These are phyloP conservation scores for Penaeus chinensis DNA, from an alignment of 1,140 invertebrate species.

Conservation along the genomic window DNA sequence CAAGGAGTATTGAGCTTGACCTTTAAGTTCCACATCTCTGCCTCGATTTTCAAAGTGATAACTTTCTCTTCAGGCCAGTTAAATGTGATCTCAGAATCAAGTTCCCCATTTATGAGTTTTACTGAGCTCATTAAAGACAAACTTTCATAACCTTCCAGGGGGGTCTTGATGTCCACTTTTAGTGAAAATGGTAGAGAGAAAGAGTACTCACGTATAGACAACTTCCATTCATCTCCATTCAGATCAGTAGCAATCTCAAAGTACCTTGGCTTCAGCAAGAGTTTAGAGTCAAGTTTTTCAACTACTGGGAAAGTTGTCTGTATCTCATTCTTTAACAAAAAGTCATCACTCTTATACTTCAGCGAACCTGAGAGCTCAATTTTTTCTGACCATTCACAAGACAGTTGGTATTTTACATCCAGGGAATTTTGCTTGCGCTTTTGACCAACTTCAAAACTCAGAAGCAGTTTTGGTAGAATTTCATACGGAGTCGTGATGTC, in stretches of 20 bases:
- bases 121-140: conserved; percentile 6
- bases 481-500: conserved; percentile 18
- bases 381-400: conserved; percentile 32
- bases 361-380: conserved; percentile 5
- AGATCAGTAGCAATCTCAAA: background rate
- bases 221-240: conserved; percentile 29
- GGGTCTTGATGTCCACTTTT: conserved; percentile 22
- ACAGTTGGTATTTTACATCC: conserved; percentile 19
- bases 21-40: conserved; percentile 25
- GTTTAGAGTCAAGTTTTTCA: background rate
- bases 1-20: conserved; percentile 41
- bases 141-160: conserved; percentile 22
- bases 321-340: conserved; percentile 20
- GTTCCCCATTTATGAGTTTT: conserved; percentile 5
- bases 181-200: conserved; percentile 33
- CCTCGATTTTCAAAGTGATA: background rate
- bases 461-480: conserved; percentile 22
- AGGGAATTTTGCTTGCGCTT: background rate
- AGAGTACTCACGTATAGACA: conserved; percentile 11
- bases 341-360: conserved; percentile 8
- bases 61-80: conserved; percentile 23
- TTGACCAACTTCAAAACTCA: conserved; percentile 26
- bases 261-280: conserved; percentile 15
- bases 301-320: conserved; percentile 2
- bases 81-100: conserved; percentile 13